Evolutionary conservation across 1,140 invertebrate genomes (phyloP).

Genomic region (Eurosta solidaginis): DNA sequence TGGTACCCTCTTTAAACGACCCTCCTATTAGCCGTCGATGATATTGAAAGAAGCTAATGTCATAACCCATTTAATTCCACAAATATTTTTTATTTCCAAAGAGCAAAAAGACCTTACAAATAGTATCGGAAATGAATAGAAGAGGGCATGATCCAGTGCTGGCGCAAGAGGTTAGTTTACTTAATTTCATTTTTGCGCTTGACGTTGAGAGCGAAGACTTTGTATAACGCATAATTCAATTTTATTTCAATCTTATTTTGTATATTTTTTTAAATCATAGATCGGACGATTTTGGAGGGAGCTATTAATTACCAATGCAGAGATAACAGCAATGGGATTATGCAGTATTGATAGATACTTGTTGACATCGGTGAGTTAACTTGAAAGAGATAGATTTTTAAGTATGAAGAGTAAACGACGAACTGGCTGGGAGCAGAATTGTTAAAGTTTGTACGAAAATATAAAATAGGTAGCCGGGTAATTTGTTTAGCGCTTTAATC

Average conservation of each 20-base stretch:
- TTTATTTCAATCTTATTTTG: background rate
- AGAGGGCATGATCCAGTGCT: slow-evolving; percentile 47
- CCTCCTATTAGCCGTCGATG: too few species aligned
- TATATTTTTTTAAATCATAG: slow-evolving; percentile 37
- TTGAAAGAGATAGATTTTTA: too few species aligned
- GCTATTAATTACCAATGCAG: slow-evolving; percentile 65
- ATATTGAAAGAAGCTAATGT: too few species aligned
- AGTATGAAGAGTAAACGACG: too few species aligned
- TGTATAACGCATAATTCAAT: too few species aligned
- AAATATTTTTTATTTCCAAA: slow-evolving; percentile 30
- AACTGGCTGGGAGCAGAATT: too few species aligned
- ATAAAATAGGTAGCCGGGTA: too few species aligned
- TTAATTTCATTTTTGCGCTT: background rate
- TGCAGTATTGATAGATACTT: slow-evolving; percentile 68
- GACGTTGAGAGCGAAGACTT: too few species aligned
- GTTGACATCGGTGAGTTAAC: slow-evolving; percentile 69
- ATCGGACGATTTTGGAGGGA: slow-evolving; percentile 71
- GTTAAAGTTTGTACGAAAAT: too few species aligned
- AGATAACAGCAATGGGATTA: slow-evolving; percentile 69
- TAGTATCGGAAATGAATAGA: slow-evolving; percentile 51
- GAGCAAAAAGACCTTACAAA: slow-evolving; percentile 51
- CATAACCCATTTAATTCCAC: too few species aligned
- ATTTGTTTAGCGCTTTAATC: too few species aligned
- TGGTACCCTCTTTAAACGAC: too few species aligned
- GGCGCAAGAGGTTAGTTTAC: slow-evolving; percentile 40